Percentiles rank a stretch among this genome's conserved stretches.
Evolutionary conservation across 2,113 vertebrate species (phyloP).

Genomic region (Otolemur garnettii): DNA sequence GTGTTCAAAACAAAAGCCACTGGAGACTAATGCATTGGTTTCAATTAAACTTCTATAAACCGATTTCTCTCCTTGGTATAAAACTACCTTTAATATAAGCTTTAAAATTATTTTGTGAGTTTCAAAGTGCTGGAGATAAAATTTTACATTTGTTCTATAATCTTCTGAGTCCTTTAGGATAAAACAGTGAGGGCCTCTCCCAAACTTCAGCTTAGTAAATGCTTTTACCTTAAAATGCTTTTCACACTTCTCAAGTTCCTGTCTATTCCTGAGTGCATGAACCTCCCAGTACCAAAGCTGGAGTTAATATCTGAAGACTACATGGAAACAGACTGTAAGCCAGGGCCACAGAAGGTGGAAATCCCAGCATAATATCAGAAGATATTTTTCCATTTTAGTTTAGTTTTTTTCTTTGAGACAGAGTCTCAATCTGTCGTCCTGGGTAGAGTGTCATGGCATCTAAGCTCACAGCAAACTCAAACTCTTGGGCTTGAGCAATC

Average conservation of each 20-base stretch:
- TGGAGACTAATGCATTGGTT: neutral
- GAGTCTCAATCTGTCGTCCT: too few relatives aligned
- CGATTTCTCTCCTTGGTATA: neutral
- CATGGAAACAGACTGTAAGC: conserved; percentile 72
- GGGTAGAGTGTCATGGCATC: too few relatives aligned
- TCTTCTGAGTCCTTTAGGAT: conserved; percentile 59
- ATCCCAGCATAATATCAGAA: conserved; percentile 80
- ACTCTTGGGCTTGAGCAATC: too few relatives aligned
- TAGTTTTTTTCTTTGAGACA: too few relatives aligned
- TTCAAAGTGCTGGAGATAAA: conserved; percentile 44
- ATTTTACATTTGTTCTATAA: neutral
- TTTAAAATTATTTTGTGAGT: conserved; percentile 46
- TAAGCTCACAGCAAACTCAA: too few relatives aligned
- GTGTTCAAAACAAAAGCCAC: neutral
- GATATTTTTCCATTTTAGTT: conserved; percentile 55
- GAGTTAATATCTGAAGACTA: conserved; percentile 75
- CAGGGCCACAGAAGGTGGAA: conserved; percentile 73
- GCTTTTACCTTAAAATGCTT: conserved; percentile 75
- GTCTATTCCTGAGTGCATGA: conserved; percentile 68
- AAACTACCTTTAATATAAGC: conserved; percentile 47
- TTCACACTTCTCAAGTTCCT: conserved; percentile 74
- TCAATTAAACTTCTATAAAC: conserved; percentile 35
- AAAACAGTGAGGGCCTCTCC: neutral
- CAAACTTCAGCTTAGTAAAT: conserved; percentile 68
- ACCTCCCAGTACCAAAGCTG: conserved; percentile 55